Percentiles rank a stretch among this genome's conserved stretches.
These are phyloP conservation scores for Xiphophorus hellerii DNA, from an alignment of 2,113 vertebrate species.

Conservation along the genomic window DNA sequence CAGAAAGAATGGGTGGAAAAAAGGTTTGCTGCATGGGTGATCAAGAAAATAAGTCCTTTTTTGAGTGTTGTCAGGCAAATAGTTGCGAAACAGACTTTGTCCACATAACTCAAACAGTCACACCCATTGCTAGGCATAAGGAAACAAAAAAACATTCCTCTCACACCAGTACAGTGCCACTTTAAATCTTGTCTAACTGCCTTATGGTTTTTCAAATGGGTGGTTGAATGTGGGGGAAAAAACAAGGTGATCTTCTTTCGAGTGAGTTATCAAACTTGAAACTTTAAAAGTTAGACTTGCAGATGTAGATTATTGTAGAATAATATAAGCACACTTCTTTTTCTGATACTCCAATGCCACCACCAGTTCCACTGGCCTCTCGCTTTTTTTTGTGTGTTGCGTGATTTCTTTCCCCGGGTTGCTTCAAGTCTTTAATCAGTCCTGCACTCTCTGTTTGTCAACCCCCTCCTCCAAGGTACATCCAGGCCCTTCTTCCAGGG, in stretches of 20 bases:
- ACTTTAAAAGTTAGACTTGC: slow-evolving; percentile 2
- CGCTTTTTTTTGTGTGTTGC: slow-evolving; percentile 5
- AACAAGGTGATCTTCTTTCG: no score
- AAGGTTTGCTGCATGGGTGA: slow-evolving; percentile 19
- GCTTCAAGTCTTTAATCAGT: slow-evolving; percentile 21
- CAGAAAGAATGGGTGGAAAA: neutral
- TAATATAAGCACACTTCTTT: slow-evolving; percentile 5
- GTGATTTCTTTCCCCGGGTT: neutral
- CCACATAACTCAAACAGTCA: slow-evolving; percentile 48
- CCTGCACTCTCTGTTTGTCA: slow-evolving; percentile 18
- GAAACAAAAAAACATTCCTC: slow-evolving; percentile 34
- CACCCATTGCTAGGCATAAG: slow-evolving; percentile 30
- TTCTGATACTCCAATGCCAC: neutral
- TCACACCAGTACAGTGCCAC: neutral
- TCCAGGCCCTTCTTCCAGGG: slow-evolving; percentile 11
- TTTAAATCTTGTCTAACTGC: slow-evolving; percentile 11
- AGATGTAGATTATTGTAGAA: slow-evolving; percentile 18
- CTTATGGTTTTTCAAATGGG: neutral
- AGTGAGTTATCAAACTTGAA: neutral
- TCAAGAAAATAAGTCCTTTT: slow-evolving; percentile 32
- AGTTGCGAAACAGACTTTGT: slow-evolving; percentile 54
- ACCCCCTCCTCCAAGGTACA: slow-evolving; percentile 7
- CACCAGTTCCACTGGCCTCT: neutral
- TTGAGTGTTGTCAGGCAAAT: slow-evolving; percentile 28
- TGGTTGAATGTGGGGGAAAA: neutral